A percentile compares a stretch with the other conserved stretches of the same genome.
phyloP scores from a whole-genome alignment of 1,140 invertebrate genomes.

The Magallana ariakensis region DNA sequence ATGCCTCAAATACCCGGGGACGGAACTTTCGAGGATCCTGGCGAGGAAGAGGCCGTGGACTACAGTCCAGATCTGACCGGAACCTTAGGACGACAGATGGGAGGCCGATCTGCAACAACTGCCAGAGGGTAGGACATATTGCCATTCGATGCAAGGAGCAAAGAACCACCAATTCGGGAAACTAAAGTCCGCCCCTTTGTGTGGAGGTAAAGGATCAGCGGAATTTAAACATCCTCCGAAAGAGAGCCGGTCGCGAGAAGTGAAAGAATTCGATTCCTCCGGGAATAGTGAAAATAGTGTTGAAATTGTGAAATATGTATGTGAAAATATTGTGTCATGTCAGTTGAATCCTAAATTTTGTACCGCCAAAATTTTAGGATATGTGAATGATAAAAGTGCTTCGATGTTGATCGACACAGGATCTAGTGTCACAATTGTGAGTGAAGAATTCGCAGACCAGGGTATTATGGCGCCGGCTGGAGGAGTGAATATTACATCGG shows the following conservation, averaged over 20 bases:
- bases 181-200: slow-evolving; percentile 1
- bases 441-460: not conserved
- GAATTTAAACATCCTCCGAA: slow-evolving; percentile 4
- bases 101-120: slow-evolving; percentile 41
- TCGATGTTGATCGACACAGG: slow-evolving; percentile 36
- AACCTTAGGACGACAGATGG: slow-evolving; percentile 47
- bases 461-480: not conserved
- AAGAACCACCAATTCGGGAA: not conserved
- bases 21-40: not conserved
- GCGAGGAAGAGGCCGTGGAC: not conserved
- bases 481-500: not conserved
- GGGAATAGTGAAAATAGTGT: too few relatives aligned
- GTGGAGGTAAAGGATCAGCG: slow-evolving; percentile 16
- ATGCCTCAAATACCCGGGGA: not conserved
- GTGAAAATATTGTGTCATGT: not conserved
- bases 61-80: not conserved
- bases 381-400: not conserved
- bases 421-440: slow-evolving; percentile 29
- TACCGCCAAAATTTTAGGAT: slow-evolving; percentile 36
- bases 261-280: not conserved
- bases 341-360: slow-evolving; percentile 33
- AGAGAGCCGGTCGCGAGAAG: not conserved
- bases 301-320: not conserved
- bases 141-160: not conserved
- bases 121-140: slow-evolving; percentile 12